Evolutionary conservation across 2,888 invertebrate genomes (phyloP).

Genomic region (Napeogenes sylphis): DNA sequence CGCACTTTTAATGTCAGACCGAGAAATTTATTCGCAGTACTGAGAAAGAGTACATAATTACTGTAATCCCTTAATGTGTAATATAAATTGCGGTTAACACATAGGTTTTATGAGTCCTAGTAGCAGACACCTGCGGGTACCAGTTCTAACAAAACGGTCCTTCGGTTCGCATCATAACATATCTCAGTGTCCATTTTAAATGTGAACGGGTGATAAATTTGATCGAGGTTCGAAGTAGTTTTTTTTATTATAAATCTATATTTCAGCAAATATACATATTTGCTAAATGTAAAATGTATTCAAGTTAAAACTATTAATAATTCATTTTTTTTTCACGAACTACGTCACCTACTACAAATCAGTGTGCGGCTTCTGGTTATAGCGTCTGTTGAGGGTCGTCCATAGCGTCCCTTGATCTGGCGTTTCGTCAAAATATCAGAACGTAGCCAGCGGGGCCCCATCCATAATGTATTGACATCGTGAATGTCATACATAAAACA

Average conservation of each 20-base stretch:
- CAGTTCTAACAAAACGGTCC: constrained; percentile 50
- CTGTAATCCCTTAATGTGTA: constrained; percentile 36
- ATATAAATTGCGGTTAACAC: constrained; percentile 35
- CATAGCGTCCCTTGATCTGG: constrained; percentile 65
- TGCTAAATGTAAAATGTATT: constrained; percentile 1
- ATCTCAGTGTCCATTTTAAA: constrained; percentile 26
- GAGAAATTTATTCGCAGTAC: constrained; percentile 30
- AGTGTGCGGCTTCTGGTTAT: background rate
- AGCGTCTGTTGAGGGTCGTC: constrained; percentile 43
- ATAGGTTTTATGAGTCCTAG: constrained; percentile 33
- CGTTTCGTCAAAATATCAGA: constrained; percentile 71
- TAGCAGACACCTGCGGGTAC: constrained; percentile 32
- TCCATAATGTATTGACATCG: constrained; percentile 70
- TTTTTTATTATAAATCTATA: background rate
- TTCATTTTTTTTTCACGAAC: background rate
- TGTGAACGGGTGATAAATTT: constrained; percentile 15
- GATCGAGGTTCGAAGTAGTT: background rate
- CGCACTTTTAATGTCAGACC: constrained; percentile 29
- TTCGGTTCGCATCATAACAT: constrained; percentile 45
- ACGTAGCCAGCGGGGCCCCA: constrained; percentile 67
- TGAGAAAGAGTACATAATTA: constrained; percentile 34
- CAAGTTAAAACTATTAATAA: constrained; percentile 1
- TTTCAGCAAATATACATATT: background rate
- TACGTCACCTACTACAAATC: too few relatives aligned
- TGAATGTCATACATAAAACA: constrained; percentile 73